phyloP scores from a whole-genome alignment of 1,140 invertebrate species.

The Riptortus pedestris region DNA sequence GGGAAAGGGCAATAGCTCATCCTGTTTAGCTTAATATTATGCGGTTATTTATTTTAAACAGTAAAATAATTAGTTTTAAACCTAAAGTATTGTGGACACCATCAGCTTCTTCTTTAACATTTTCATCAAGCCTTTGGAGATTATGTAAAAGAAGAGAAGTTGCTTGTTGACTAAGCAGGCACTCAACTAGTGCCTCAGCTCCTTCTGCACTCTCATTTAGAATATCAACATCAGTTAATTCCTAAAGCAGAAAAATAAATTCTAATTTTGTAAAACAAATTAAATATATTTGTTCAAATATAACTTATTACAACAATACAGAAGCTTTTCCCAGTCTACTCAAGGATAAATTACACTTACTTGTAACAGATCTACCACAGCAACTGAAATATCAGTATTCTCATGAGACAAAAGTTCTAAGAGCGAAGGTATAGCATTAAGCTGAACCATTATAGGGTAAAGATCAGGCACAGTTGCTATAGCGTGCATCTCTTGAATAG shows the following conservation, averaged over 20 bases:
- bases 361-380: slow-evolving; percentile 65
- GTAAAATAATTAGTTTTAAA: too few relatives aligned
- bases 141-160: slow-evolving; percentile 87
- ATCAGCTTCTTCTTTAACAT: slow-evolving; percentile 86
- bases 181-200: slow-evolving; percentile 63
- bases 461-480: slow-evolving; percentile 91
- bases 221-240: slow-evolving; percentile 92
- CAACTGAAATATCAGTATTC: slow-evolving; percentile 87
- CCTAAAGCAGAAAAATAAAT: slow-evolving; percentile 45
- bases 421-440: slow-evolving; percentile 80
- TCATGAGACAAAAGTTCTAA: slow-evolving; percentile 90
- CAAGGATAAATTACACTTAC: slow-evolving; percentile 38
- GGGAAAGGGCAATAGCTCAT: too few relatives aligned
- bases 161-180: slow-evolving; percentile 77
- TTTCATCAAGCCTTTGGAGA: slow-evolving; percentile 86
- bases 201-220: slow-evolving; percentile 81
- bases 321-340: too few relatives aligned
- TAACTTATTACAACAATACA: too few relatives aligned
- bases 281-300: too few relatives aligned
- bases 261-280: not conserved
- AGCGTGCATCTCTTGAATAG: slow-evolving; percentile 85
- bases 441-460: slow-evolving; percentile 82
- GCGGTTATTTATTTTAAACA: too few relatives aligned
- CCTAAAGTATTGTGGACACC: slow-evolving; percentile 92
- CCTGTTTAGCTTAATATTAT: too few relatives aligned